These are phyloP conservation scores for Agrochola lychnidis DNA, from an alignment of 2,888 invertebrate genomes.

Conservation along the genomic window DNA sequence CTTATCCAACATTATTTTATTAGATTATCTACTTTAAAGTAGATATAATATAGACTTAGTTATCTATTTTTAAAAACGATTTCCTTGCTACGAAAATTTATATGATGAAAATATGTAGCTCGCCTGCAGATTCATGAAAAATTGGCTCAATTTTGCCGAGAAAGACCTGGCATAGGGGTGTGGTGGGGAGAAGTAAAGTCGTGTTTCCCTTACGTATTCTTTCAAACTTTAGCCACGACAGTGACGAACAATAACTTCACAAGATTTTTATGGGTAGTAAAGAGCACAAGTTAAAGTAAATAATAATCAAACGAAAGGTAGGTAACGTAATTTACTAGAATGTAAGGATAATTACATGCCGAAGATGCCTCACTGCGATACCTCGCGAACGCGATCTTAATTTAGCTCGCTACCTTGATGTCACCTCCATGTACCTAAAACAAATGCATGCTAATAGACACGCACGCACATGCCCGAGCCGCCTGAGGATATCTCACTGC, in stretches of 20 bases:
- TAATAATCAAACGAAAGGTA: neutral
- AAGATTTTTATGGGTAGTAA: neutral
- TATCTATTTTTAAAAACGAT: constrained; percentile 19
- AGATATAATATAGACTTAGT: neutral
- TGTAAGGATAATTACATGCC: neutral
- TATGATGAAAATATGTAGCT: constrained; percentile 43
- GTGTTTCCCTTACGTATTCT: constrained; percentile 25
- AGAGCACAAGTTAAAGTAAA: neutral
- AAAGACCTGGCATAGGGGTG: constrained; percentile 43
- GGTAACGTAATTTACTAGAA: neutral
- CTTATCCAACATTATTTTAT: constrained; percentile 8
- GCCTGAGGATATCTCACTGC: too few relatives aligned
- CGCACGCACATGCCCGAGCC: too few relatives aligned
- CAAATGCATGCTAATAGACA: too few relatives aligned
- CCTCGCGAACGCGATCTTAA: too few relatives aligned
- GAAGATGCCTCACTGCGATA: too few relatives aligned
- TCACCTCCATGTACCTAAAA: too few relatives aligned
- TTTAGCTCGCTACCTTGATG: too few relatives aligned
- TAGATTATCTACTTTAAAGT: constrained; percentile 1
- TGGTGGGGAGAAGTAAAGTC: constrained; percentile 13
- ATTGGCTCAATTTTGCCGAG: constrained; percentile 46
- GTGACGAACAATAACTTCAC: neutral
- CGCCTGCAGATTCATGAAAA: constrained; percentile 49
- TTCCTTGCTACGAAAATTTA: constrained; percentile 26
- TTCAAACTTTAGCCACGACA: neutral